These are phyloP conservation scores for Oryzias celebensis DNA, from an alignment of 2,113 vertebrate genomes.

Conservation along the genomic window DNA sequence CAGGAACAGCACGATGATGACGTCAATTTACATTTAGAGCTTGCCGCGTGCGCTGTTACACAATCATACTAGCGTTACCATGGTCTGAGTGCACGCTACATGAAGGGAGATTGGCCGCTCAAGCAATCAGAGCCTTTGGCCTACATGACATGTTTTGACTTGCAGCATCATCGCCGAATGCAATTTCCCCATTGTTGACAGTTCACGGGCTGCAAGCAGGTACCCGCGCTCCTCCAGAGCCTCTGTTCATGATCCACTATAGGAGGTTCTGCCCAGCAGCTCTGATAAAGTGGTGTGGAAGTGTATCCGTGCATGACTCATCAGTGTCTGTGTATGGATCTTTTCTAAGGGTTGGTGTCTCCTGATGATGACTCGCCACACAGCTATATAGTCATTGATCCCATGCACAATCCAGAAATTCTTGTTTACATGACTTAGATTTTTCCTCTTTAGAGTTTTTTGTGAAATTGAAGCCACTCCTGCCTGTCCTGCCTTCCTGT, in stretches of 20 bases:
- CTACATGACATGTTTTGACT: conserved; percentile 75
- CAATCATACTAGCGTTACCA: conserved; percentile 74
- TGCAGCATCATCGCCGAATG: conserved; percentile 48
- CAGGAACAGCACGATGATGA: conserved; percentile 44
- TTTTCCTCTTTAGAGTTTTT: not conserved
- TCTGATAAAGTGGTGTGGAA: conserved; percentile 52
- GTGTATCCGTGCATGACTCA: conserved; percentile 70
- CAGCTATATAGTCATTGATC: conserved; percentile 65
- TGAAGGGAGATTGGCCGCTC: conserved; percentile 57
- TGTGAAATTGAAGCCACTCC: not conserved
- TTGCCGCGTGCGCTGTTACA: conserved; percentile 70
- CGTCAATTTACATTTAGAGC: conserved; percentile 76
- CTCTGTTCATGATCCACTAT: conserved; percentile 15
- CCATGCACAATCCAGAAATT: conserved; percentile 64
- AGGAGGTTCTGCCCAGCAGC: conserved; percentile 43
- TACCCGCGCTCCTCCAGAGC: conserved; percentile 45
- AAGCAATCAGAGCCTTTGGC: conserved; percentile 64
- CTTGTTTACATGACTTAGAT: conserved; percentile 39
- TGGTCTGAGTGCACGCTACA: conserved; percentile 67
- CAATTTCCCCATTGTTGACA: conserved; percentile 67
- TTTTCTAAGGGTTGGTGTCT: conserved; percentile 44
- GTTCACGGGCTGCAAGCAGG: conserved; percentile 55
- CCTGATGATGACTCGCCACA: conserved; percentile 56
- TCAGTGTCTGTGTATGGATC: conserved; percentile 57
- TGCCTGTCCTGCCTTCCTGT: not conserved